Percentiles rank a stretch among this genome's conserved stretches.
These are phyloP conservation scores for Trichacis sp. DNA, from an alignment of 2,888 invertebrate genomes.

Conservation along the genomic window DNA sequence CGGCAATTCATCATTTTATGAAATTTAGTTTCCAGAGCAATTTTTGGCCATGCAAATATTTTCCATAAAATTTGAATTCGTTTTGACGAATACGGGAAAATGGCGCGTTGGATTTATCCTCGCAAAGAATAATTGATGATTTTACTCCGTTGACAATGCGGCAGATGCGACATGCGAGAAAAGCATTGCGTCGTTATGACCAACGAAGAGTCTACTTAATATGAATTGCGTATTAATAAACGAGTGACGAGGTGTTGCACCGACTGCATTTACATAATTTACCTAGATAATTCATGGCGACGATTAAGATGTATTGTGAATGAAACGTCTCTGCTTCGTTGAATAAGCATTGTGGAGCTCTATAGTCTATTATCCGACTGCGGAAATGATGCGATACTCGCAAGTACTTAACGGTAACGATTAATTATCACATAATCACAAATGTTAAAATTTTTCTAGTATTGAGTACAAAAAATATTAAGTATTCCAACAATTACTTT, in stretches of 20 bases:
- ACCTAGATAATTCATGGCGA: constrained; percentile 65
- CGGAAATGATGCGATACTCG: too few species aligned
- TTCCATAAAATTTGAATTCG: neutral
- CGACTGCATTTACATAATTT: constrained; percentile 65
- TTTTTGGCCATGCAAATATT: neutral
- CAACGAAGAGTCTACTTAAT: constrained; percentile 58
- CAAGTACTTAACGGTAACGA: too few species aligned
- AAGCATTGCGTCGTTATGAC: constrained; percentile 44
- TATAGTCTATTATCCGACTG: too few species aligned
- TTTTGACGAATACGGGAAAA: too few species aligned
- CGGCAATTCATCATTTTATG: neutral
- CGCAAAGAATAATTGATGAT: constrained; percentile 37
- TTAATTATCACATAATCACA: too few species aligned
- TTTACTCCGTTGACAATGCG: constrained; percentile 19
- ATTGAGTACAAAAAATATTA: too few species aligned
- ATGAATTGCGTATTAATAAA: constrained; percentile 68
- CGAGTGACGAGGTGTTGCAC: constrained; percentile 58
- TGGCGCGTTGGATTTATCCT: constrained; percentile 1
- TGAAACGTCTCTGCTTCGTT: neutral
- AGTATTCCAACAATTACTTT: too few species aligned
- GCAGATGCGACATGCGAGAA: constrained; percentile 13
- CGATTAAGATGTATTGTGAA: neutral
- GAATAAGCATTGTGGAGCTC: too few species aligned
- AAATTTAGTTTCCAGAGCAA: neutral
- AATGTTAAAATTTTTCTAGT: too few species aligned